These are phyloP conservation scores for Catalaphyllia jardinei DNA, from an alignment of 64 coral and sea anemone species.

Conservation along the genomic window DNA sequence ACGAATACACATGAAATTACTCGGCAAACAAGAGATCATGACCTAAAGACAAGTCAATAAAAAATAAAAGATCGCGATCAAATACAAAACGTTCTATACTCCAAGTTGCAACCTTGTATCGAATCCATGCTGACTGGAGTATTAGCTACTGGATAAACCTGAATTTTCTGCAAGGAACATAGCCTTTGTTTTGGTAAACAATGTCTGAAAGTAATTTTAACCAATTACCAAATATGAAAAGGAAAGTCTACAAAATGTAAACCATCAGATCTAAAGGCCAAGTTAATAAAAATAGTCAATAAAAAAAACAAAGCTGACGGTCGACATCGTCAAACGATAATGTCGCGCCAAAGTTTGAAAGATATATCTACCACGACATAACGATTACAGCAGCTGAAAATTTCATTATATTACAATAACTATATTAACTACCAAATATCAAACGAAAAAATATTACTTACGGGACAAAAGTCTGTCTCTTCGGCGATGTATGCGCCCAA, in stretches of 20 bases:
- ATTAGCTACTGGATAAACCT: not conserved
- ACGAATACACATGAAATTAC: not conserved
- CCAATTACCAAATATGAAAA: not conserved
- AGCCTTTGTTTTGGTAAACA: not conserved
- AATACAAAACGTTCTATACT: not conserved
- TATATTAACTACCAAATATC: not conserved
- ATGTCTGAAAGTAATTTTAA: not conserved
- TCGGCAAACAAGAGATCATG: not conserved
- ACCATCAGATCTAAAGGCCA: not conserved
- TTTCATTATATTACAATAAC: not conserved
- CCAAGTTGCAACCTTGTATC: not conserved
- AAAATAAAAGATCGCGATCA: not conserved
- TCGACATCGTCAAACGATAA: not conserved
- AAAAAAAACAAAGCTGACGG: not conserved
- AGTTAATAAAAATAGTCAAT: not conserved
- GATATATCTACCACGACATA: not conserved
- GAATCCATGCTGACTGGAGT: not conserved
- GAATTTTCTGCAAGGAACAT: not conserved
- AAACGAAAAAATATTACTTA: conserved; percentile 34
- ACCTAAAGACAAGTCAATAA: not conserved
- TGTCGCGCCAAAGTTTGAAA: conserved; percentile 2
- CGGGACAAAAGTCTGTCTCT: conserved; percentile 96
- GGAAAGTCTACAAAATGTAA: not conserved
- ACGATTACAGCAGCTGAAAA: not conserved
- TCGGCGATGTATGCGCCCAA: conserved; percentile 89